Conservation (phyloP, 2,113 vertebrate genomes). For the Amblyopsis rosae region DNA sequence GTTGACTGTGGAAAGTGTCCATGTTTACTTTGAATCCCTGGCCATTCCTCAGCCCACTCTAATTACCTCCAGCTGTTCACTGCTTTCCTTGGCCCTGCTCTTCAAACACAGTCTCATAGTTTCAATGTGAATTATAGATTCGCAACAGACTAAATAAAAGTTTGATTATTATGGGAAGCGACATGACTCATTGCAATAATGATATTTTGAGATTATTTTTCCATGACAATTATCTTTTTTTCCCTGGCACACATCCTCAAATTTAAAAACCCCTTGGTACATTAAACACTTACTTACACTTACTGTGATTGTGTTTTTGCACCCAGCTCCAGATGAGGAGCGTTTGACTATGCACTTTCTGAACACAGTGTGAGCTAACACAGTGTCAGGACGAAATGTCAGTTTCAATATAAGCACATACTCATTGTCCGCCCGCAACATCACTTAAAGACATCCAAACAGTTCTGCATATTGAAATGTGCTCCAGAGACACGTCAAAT, state of each 20-base stretch:
- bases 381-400: conserved; percentile 32
- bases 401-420: conserved; percentile 35
- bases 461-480: conserved; percentile 16
- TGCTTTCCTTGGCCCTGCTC: conserved; percentile 86
- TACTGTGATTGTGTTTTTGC: conserved; percentile 29
- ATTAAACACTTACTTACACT: not conserved
- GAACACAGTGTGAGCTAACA: conserved; percentile 36
- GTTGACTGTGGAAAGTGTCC: conserved; percentile 96
- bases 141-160: conserved; percentile 86
- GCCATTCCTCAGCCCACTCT: conserved; percentile 85
- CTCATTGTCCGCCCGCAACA: conserved; percentile 44
- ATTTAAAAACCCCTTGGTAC: conserved; percentile 10
- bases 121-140: conserved; percentile 89
- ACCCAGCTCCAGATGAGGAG: conserved; percentile 24
- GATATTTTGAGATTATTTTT: conserved; percentile 80
- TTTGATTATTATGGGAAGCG: conserved; percentile 87
- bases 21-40: conserved; percentile 96
- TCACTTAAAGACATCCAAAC: conserved; percentile 17
- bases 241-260: conserved; percentile 54
- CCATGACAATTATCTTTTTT: conserved; percentile 78
- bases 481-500: conserved; percentile 34
- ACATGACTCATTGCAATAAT: conserved; percentile 80
- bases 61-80: conserved; percentile 93
- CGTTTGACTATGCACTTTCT: conserved; percentile 18
- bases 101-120: conserved; percentile 85